Evolutionary conservation across 2,797 vertebrate species (phyloP).

Genomic region (Oreochromis grahami): DNA sequence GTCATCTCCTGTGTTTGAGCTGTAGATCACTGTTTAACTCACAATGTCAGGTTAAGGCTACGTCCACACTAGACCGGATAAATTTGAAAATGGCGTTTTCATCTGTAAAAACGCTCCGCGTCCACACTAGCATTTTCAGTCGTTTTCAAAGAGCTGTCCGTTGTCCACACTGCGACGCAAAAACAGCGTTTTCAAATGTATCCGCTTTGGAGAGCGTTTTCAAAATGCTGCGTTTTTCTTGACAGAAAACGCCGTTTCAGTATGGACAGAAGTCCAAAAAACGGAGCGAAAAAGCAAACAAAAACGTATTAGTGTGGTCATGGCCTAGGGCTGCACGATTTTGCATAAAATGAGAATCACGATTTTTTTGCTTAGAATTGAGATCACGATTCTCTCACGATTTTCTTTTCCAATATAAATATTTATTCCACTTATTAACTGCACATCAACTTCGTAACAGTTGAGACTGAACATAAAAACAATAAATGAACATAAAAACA

Average conservation of each 20-base stretch:
- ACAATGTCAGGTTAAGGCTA: not conserved
- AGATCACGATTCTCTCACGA: too few species aligned
- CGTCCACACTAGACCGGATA: not conserved
- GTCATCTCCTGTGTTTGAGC: not conserved
- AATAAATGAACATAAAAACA: too few species aligned
- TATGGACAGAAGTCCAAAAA: not conserved
- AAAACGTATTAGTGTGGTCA: not conserved
- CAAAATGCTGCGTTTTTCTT: not conserved
- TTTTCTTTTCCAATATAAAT: too few species aligned
- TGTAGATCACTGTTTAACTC: not conserved
- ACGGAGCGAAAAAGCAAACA: not conserved
- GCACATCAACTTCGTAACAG: too few species aligned
- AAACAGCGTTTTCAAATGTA: not conserved
- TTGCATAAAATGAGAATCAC: too few species aligned
- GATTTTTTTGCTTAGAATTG: too few species aligned
- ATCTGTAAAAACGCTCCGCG: not conserved
- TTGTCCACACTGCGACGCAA: rapidly evolving
- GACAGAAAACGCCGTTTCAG: not conserved
- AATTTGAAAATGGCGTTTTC: rapidly evolving
- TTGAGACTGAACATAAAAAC: too few species aligned
- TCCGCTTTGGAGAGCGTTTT: not conserved
- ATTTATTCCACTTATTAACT: too few species aligned
- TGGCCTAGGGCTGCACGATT: too few species aligned
- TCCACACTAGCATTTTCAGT: not conserved
- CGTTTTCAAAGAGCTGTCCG: rapidly evolving